Evolutionary conservation across 2,888 invertebrate genomes (phyloP).

Genomic region (Mesochorus sp.): DNA sequence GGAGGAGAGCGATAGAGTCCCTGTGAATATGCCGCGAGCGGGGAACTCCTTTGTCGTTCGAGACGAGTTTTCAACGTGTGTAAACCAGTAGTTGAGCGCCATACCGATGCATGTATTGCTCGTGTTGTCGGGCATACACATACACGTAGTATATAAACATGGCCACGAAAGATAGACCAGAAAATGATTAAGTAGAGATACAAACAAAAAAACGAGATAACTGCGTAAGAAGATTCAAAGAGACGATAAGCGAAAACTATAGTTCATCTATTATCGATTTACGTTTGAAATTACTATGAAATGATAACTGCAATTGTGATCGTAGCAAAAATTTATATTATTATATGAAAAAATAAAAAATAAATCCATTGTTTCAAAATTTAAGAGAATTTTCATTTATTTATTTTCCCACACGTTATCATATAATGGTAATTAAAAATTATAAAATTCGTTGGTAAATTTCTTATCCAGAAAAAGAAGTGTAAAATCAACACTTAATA

Average conservation of each 20-base stretch:
- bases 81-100: slow-evolving; percentile 31
- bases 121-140: background rate
- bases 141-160: background rate
- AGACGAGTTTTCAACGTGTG: slow-evolving; percentile 31
- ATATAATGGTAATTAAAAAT: too few species aligned
- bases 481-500: background rate
- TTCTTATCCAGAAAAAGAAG: too few species aligned
- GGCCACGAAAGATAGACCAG: background rate
- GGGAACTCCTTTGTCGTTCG: slow-evolving; percentile 45
- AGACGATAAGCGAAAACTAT: background rate
- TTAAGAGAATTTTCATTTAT: too few species aligned
- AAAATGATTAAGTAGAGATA: background rate
- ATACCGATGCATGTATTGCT: background rate
- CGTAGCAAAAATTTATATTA: too few species aligned
- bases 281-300: too few species aligned
- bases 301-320: too few species aligned
- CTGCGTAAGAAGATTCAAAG: background rate
- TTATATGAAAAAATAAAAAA: too few species aligned
- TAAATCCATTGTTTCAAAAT: too few species aligned
- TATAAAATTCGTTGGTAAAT: too few species aligned
- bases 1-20: background rate
- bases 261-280: background rate
- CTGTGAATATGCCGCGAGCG: slow-evolving; percentile 11
- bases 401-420: too few species aligned
- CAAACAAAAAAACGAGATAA: background rate